A percentile compares a stretch with the other conserved stretches of the same genome.
These are phyloP conservation scores for Cheilosia grossa DNA, from an alignment of 2,888 invertebrate species.

Conservation along the genomic window DNA sequence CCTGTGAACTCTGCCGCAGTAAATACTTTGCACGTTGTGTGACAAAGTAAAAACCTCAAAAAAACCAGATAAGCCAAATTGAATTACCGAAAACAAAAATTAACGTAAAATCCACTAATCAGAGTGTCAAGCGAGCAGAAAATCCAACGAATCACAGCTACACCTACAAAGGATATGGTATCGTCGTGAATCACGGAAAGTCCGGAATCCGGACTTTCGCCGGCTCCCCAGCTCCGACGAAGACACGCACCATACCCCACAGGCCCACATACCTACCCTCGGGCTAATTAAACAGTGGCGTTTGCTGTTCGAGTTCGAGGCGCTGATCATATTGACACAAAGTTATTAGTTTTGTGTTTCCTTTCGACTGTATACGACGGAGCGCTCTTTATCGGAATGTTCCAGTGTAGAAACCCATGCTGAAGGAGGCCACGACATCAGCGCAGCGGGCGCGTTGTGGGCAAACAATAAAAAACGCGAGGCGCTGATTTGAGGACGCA, in stretches of 20 bases:
- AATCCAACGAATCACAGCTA: constrained; percentile 43
- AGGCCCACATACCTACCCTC: constrained; percentile 18
- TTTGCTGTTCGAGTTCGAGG: constrained; percentile 56
- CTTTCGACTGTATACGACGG: constrained; percentile 20
- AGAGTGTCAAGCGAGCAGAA: constrained; percentile 44
- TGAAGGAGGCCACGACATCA: constrained; percentile 54
- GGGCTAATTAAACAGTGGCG: constrained; percentile 64
- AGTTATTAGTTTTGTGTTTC: constrained; percentile 64
- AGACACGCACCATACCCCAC: neutral
- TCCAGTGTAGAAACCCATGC: constrained; percentile 50
- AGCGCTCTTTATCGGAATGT: constrained; percentile 52
- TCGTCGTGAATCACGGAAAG: constrained; percentile 57
- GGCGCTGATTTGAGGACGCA: constrained; percentile 57
- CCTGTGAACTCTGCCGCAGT: constrained; percentile 54
- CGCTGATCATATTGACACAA: constrained; percentile 66
- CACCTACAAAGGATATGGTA: constrained; percentile 60
- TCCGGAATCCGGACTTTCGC: constrained; percentile 21
- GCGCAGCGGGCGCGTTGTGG: constrained; percentile 17
- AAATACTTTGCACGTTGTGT: constrained; percentile 40
- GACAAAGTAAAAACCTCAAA: constrained; percentile 49
- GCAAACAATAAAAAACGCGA: constrained; percentile 49
- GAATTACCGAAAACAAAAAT: constrained; percentile 65
- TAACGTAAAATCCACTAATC: constrained; percentile 66
- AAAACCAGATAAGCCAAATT: constrained; percentile 57
- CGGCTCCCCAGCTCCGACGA: no score